phyloP scores from a whole-genome alignment of 2,888 invertebrate species.

The Pandemis cinnamomeana region DNA sequence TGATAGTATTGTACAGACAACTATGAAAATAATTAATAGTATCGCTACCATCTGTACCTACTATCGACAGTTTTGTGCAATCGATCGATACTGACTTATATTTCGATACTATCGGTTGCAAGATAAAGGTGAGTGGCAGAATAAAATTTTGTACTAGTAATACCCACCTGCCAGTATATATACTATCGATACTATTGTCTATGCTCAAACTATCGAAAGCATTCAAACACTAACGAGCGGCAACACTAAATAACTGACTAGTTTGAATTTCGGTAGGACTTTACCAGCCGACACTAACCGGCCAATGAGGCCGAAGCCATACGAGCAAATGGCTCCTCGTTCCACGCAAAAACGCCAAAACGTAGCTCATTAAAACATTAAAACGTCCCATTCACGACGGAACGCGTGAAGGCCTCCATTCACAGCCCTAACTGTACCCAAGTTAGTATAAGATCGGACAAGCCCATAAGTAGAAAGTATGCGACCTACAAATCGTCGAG shows the following conservation, averaged over 20 bases:
- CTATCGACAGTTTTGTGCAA: no score
- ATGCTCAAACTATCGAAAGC: no score
- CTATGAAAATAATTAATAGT: no score
- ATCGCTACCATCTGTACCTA: no score
- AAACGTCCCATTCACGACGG: slow-evolving; percentile 9
- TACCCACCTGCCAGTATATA: no score
- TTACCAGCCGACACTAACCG: not conserved
- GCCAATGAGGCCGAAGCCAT: not conserved
- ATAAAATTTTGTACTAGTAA: no score
- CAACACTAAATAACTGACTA: not conserved
- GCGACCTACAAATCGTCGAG: slow-evolving; percentile 58
- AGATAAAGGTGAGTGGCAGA: no score
- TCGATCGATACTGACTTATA: no score
- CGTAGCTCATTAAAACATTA: not conserved
- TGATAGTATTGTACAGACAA: no score
- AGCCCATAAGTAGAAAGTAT: slow-evolving; percentile 58
- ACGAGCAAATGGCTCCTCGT: not conserved
- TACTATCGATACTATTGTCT: no score
- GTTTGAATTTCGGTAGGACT: not conserved
- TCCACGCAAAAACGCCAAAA: slow-evolving; percentile 9
- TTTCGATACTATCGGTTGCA: no score
- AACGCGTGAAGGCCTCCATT: slow-evolving; percentile 26
- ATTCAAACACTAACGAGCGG: no score
- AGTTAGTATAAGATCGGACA: slow-evolving; percentile 41
- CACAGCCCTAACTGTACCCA: slow-evolving; percentile 20